Conservation (phyloP, 2,888 invertebrate genomes). For the Drosophila quinaria region DNA sequence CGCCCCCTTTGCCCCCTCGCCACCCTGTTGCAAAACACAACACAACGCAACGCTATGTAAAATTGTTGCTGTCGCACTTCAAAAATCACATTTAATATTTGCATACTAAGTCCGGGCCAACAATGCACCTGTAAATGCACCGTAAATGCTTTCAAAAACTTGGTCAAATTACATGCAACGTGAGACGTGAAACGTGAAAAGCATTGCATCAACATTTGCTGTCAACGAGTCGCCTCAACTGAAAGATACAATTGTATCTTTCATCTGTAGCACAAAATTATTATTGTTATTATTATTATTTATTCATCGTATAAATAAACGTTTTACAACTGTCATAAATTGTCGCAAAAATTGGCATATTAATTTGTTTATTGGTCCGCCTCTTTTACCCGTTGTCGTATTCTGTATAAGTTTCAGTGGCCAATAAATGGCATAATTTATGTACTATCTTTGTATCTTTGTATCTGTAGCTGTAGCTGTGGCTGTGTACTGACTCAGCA, state of each 20-base stretch:
- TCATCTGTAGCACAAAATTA: constrained; percentile 3
- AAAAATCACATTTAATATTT: constrained; percentile 73
- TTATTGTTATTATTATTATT: constrained; percentile 15
- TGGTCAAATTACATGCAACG: constrained; percentile 48
- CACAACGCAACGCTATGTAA: background rate
- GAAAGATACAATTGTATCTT: constrained; percentile 9
- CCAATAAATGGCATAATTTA: constrained; percentile 33
- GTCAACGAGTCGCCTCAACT: constrained; percentile 1
- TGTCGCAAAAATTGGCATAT: constrained; percentile 52
- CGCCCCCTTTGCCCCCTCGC: background rate
- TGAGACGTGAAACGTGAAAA: background rate
- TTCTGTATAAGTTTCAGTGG: constrained; percentile 24
- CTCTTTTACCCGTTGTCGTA: constrained; percentile 6
- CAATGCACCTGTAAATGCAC: constrained; percentile 17
- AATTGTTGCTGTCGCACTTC: constrained; percentile 33
- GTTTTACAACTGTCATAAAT: constrained; percentile 52
- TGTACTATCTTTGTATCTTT: constrained; percentile 16
- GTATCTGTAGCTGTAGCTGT: constrained; percentile 5
- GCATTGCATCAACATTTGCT: background rate
- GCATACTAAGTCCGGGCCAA: constrained; percentile 15
- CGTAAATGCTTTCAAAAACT: constrained; percentile 38
- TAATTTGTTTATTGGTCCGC: constrained; percentile 51
- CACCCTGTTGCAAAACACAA: background rate
- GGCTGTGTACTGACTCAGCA: constrained; percentile 39
- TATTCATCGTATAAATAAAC: constrained; percentile 36